These are phyloP conservation scores for Lutraria rhynchaena DNA, from an alignment of 1,140 invertebrate genomes.

Conservation along the genomic window DNA sequence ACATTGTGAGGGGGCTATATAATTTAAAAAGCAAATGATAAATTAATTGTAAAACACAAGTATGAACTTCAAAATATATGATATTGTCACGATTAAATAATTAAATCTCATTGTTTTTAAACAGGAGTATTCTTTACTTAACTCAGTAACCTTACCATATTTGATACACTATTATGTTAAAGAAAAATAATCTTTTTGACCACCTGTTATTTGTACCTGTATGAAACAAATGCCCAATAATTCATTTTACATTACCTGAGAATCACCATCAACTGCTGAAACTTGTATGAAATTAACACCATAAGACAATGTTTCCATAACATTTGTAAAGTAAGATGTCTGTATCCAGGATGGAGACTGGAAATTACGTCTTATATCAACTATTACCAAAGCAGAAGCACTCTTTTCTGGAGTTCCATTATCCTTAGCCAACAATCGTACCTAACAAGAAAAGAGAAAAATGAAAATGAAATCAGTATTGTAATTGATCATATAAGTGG, in stretches of 20 bases:
- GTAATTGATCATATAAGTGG: too few species aligned
- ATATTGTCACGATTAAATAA: too few species aligned
- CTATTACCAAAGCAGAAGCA: constrained; percentile 61
- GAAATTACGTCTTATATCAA: constrained; percentile 68
- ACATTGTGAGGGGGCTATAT: constrained; percentile 65
- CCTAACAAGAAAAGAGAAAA: constrained; percentile 45
- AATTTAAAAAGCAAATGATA: too few species aligned
- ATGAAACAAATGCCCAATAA: too few species aligned
- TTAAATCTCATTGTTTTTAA: too few species aligned
- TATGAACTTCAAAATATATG: too few species aligned
- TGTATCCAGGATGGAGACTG: constrained; percentile 58
- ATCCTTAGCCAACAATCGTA: constrained; percentile 67
- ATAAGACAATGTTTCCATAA: constrained; percentile 58
- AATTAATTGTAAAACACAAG: too few species aligned
- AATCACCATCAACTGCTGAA: constrained; percentile 51
- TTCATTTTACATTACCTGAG: constrained; percentile 26
- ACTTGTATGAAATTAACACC: constrained; percentile 58
- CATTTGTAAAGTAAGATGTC: constrained; percentile 14
- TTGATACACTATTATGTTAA: too few species aligned
- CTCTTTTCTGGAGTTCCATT: constrained; percentile 59
- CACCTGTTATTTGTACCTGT: too few species aligned
- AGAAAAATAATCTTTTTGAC: too few species aligned
- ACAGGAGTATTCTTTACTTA: too few species aligned
- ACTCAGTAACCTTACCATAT: too few species aligned
- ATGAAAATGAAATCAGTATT: not conserved